Evolutionary conservation across 2,888 invertebrate genomes (phyloP).

Genomic region (Pyrocoelia pectoralis): DNA sequence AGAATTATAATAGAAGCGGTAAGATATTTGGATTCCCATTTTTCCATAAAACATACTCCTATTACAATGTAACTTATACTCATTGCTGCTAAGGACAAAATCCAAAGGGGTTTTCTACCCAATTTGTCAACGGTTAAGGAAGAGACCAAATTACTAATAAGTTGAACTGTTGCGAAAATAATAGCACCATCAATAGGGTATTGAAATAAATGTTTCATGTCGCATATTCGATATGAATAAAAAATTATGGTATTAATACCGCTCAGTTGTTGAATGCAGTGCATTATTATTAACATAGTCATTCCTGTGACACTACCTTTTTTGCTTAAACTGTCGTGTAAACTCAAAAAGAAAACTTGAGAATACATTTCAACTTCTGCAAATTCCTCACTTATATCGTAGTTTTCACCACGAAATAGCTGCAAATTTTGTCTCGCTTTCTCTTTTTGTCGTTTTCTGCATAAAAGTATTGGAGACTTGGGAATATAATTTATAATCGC

Average conservation of each 20-base stretch:
- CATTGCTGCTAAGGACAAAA: slow-evolving; percentile 77
- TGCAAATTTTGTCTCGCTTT: slow-evolving; percentile 70
- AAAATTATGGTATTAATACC: slow-evolving; percentile 84
- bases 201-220: slow-evolving; percentile 72
- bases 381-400: slow-evolving; percentile 70
- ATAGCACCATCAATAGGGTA: slow-evolving; percentile 72
- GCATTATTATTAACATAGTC: slow-evolving; percentile 56
- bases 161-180: slow-evolving; percentile 80
- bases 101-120: slow-evolving; percentile 77
- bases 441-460: slow-evolving; percentile 62
- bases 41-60: slow-evolving; percentile 69
- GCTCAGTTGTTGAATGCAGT: slow-evolving; percentile 77
- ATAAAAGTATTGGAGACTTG: slow-evolving; percentile 74
- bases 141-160: slow-evolving; percentile 70
- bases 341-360: slow-evolving; percentile 23
- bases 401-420: slow-evolving; percentile 75
- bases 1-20: neutral
- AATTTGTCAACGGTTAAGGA: slow-evolving; percentile 77
- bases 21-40: neutral
- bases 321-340: slow-evolving; percentile 39
- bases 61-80: slow-evolving; percentile 70
- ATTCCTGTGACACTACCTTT: slow-evolving; percentile 52
- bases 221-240: slow-evolving; percentile 75
- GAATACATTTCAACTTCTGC: slow-evolving; percentile 66
- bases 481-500: slow-evolving; percentile 72